These are phyloP conservation scores for Tetragonisca angustula DNA, from an alignment of 2,888 invertebrate genomes.

Conservation along the genomic window DNA sequence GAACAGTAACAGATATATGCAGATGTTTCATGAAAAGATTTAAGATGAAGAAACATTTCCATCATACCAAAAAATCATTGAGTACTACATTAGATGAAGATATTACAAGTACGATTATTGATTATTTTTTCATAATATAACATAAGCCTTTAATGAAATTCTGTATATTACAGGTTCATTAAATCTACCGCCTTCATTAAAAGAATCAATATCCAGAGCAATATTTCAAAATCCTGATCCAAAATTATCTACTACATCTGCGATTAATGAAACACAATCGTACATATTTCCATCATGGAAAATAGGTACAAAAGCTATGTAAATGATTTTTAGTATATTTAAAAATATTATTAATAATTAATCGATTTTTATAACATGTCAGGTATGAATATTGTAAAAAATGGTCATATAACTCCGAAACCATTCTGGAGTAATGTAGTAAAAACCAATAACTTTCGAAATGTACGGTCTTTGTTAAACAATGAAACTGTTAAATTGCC, in stretches of 20 bases:
- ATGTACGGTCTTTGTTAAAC: conserved; percentile 22
- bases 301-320: conserved; percentile 69
- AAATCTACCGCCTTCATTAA: conserved; percentile 81
- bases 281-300: conserved; percentile 78
- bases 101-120: conserved; percentile 64
- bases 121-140: background rate
- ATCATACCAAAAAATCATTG: conserved; percentile 69
- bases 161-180: conserved; percentile 72
- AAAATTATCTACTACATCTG: conserved; percentile 74
- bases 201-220: conserved; percentile 80
- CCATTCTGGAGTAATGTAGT: conserved; percentile 74
- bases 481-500: conserved; percentile 61
- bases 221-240: conserved; percentile 78
- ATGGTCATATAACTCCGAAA: conserved; percentile 72
- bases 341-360: conserved; percentile 9
- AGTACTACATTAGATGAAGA: conserved; percentile 75
- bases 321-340: background rate
- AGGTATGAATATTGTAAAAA: conserved; percentile 64
- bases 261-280: conserved; percentile 69
- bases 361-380: background rate
- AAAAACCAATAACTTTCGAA: conserved; percentile 44
- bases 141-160: conserved; percentile 7
- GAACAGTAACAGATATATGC: conserved; percentile 86
- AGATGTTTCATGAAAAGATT: conserved; percentile 88
- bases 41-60: conserved; percentile 85